Evolutionary conservation across 2,113 vertebrate genomes (phyloP), one percentile per base, ranked within the genome.

Genomic region (Caloenas nicobarica): DNA sequence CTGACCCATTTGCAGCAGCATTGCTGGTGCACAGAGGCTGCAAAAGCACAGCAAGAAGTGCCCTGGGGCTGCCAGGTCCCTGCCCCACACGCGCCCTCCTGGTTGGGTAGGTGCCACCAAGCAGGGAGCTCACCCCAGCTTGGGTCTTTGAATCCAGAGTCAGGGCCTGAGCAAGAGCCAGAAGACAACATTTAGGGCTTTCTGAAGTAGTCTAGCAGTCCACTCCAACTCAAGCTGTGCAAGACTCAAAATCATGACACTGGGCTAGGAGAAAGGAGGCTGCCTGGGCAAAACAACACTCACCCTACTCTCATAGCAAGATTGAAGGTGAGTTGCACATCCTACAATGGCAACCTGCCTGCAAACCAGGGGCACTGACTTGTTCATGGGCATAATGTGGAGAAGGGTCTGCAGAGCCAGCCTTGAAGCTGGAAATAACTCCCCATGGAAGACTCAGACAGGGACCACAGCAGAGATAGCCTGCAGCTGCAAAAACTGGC

Each of bases 61-160:
- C 26, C 44, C 56, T 8, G 18, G 7, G 17, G n/a, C 22, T 21
- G n/a, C 34, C 46, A 4, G 5, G 29, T 44, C 57, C 33, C 11
- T 0, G 9, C 16, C 19, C 19, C 9, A 31, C 1, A 0, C 2
- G 3, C 54, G 40, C 44, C 26, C 29, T 40, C 16, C 69, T 46
- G 22, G 5, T 6, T 18, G 0, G 0, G 28, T 1, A 8, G 31
- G 10, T 3, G 1, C 51, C 5, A 5, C 36, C 70, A 76, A 54
- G 51, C 40, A 72, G 69, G 36, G 13, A 73, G 26, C 40, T 73
- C 54, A 58, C 22, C 25, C 44, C 44, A 42, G 9, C 5, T 54
- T 56, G 24, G 31, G 13, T 24, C 42, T 34, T 57, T 58, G 46
- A 74, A 71, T 29, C 4, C 44, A 68, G 51, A 64, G 24, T 11